Conservation (phyloP, 2,888 invertebrate genomes). For the Parnassius smintheus region DNA sequence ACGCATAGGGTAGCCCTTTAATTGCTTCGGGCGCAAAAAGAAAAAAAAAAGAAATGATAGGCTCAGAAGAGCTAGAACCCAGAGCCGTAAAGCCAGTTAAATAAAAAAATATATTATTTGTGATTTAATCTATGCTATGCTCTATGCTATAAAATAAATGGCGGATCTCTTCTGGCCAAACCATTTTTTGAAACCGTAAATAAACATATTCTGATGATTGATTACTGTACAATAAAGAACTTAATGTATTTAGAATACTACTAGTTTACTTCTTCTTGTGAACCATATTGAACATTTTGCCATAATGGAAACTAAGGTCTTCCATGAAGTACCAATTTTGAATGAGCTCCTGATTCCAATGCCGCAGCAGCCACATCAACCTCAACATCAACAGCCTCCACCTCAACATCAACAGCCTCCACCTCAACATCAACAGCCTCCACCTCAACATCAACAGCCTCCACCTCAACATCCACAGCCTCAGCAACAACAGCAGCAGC, state of each 20-base stretch:
- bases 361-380: slow-evolving; percentile 34
- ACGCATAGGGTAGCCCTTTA: no score
- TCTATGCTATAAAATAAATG: slow-evolving; percentile 20
- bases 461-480: slow-evolving; percentile 35
- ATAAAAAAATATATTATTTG: no score
- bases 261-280: neutral
- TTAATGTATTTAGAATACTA: neutral
- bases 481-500: slow-evolving; percentile 36
- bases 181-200: slow-evolving; percentile 16
- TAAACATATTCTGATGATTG: slow-evolving; percentile 22
- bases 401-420: slow-evolving; percentile 38
- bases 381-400: slow-evolving; percentile 35
- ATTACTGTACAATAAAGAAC: neutral
- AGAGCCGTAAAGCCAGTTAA: no score
- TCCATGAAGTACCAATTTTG: slow-evolving; percentile 29
- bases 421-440: slow-evolving; percentile 33
- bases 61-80: no score
- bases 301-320: slow-evolving; percentile 12
- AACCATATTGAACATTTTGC: neutral
- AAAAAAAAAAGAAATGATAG: no score
- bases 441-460: slow-evolving; percentile 35
- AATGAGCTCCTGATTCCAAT: slow-evolving; percentile 36
- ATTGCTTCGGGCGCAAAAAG: no score
- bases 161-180: slow-evolving; percentile 21
- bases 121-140: no score